A percentile compares a stretch with the other conserved stretches of the same genome.
phyloP scores from a whole-genome alignment of 2,113 vertebrate genomes.

The Centrocercus urophasianus region DNA sequence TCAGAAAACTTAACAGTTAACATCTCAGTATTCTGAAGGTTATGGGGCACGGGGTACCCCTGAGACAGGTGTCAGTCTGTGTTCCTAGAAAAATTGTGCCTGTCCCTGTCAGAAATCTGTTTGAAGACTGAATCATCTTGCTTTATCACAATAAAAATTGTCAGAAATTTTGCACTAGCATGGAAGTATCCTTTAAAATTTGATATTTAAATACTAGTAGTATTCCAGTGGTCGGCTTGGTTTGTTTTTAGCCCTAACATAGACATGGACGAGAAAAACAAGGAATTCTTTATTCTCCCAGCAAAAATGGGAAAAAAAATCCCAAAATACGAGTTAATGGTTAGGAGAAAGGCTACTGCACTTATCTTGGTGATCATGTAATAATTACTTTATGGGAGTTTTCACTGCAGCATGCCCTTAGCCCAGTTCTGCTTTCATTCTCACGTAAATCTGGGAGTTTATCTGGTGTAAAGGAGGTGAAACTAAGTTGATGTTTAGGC shows the following conservation, averaged over 20 bases:
- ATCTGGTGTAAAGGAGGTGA: background rate
- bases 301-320: background rate
- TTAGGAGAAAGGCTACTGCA: background rate
- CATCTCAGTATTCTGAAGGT: background rate
- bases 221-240: background rate
- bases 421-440: background rate
- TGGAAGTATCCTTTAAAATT: background rate
- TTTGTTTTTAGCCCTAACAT: background rate
- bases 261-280: background rate
- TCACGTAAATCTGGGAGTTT: background rate
- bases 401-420: background rate
- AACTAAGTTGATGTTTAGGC: background rate
- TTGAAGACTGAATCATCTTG: background rate
- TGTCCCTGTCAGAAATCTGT: background rate
- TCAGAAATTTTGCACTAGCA: background rate
- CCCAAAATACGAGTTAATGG: background rate
- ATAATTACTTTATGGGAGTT: background rate
- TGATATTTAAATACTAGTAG: background rate
- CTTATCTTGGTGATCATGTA: background rate
- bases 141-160: background rate
- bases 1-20: background rate
- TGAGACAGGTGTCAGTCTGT: background rate
- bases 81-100: background rate
- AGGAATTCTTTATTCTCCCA: background rate
- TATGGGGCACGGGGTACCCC: background rate